Evolutionary conservation across 2,888 invertebrate species (phyloP).

Genomic region (Dromius quadrimaculatus): DNA sequence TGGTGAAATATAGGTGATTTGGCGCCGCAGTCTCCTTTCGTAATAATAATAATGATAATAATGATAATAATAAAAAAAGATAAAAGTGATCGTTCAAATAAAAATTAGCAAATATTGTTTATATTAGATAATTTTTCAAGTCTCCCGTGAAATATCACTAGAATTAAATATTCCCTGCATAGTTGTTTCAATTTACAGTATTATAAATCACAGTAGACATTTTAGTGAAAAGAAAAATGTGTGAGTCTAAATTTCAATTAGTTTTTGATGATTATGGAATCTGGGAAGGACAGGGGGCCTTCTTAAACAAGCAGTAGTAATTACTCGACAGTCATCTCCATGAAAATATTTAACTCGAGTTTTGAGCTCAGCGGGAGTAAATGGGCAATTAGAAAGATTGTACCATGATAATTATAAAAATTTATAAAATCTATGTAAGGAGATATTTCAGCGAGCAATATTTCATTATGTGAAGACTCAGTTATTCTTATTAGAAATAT

Average conservation of each 20-base stretch:
- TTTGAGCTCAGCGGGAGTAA: background rate
- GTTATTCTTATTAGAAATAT: too few relatives aligned
- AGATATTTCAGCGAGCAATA: background rate
- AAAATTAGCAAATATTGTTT: too few relatives aligned
- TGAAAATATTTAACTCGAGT: background rate
- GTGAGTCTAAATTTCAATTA: constrained; percentile 19
- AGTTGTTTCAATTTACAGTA: background rate
- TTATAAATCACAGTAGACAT: constrained; percentile 13
- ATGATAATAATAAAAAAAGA: too few relatives aligned
- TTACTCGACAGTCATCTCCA: background rate
- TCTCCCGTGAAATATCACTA: too few relatives aligned
- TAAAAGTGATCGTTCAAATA: too few relatives aligned
- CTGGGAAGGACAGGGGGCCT: background rate
- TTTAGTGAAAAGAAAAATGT: constrained; percentile 4
- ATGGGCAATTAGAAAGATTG: background rate
- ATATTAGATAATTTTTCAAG: too few relatives aligned
- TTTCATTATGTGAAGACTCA: too few relatives aligned
- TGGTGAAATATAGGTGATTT: too few relatives aligned
- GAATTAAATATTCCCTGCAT: too few relatives aligned
- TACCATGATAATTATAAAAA: background rate
- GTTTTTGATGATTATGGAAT: background rate
- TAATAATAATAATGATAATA: too few relatives aligned
- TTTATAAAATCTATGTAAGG: background rate
- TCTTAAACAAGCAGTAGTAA: background rate
- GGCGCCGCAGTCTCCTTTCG: too few relatives aligned